Conservation (phyloP, 1,140 invertebrate genomes). For the Ridgeia piscesae region DNA sequence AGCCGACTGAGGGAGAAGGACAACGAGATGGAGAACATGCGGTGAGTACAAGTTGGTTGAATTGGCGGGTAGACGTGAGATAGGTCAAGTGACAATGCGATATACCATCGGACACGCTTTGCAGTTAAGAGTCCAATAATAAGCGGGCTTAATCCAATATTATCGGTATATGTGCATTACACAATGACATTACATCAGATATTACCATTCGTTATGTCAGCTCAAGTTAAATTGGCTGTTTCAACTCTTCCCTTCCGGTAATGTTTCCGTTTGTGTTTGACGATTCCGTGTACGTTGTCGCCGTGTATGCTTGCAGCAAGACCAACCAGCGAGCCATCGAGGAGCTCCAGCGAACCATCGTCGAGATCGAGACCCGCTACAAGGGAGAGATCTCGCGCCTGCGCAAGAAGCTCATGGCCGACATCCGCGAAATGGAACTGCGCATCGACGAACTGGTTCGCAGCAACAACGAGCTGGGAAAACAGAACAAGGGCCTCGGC, state of each 20-base stretch:
- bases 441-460: constrained; percentile 43
- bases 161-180: too few relatives aligned
- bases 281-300: background rate
- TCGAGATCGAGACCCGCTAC: constrained; percentile 57
- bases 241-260: background rate
- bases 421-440: constrained; percentile 54
- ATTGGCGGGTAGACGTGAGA: background rate
- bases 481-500: constrained; percentile 32
- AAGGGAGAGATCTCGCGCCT: constrained; percentile 54
- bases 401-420: constrained; percentile 58
- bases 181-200: too few relatives aligned
- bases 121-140: too few relatives aligned
- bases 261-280: background rate
- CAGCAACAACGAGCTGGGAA: constrained; percentile 48
- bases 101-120: background rate
- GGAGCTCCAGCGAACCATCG: constrained; percentile 55
- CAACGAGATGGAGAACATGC: constrained; percentile 53
- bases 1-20: constrained; percentile 57
- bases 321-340: constrained; percentile 56
- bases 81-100: background rate
- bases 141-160: too few relatives aligned
- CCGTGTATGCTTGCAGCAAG: constrained; percentile 12
- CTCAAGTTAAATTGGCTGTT: too few relatives aligned
- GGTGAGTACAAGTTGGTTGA: constrained; percentile 20
- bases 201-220: too few relatives aligned